Evolutionary conservation across 2,888 invertebrate genomes (phyloP), one percentile per base, ranked within the genome.

Genomic region (Agrotis ipsilon): DNA sequence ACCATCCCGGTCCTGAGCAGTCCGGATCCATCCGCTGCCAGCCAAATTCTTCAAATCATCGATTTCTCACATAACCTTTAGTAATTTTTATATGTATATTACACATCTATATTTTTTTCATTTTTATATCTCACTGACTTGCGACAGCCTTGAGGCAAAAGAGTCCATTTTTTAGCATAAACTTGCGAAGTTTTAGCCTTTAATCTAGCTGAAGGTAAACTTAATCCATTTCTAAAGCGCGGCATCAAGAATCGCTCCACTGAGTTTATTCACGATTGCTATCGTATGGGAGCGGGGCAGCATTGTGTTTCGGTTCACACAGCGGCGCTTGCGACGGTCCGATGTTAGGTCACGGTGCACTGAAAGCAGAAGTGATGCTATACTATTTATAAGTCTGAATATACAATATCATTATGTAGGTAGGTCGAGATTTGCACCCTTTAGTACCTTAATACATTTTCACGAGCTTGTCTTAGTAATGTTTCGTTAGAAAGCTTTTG

Each of bases 171-270:
- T 63, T 78, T 78, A 73, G 27, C 67, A 67, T 62, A 11, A 59
- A 39, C 52, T 9, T 49, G 76, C 63, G 49, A 63, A 71, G 76
- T 65, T 55, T 72, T 67, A 71, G 60, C 63, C 52, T 71, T 70
- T 68, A 78, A 72, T 72, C 78, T 80, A 73, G 70, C 67, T 64
- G 78, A 75, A 65, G 73, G 76, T 79, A 74, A 87, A 81, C 81
- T 86, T 89, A 88, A 92, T 90, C 89, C 91, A 90, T 90, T 90
- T 90, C 89, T 87, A 88, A 87, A 89, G 86, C 84, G 85, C 79
- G 80, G 79, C 87, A 89, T 90, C 88, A 87, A 88, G 87, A 82
- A 89, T 90, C 90, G 88, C 88, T 85, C 85, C 85, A 85, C 78
- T 83, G 83, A 71, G 77, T 91, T 89, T 89, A 88, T 91, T 91